phyloP scores from a whole-genome alignment of 2,888 invertebrate genomes.

The Tachystola acroxantha region DNA sequence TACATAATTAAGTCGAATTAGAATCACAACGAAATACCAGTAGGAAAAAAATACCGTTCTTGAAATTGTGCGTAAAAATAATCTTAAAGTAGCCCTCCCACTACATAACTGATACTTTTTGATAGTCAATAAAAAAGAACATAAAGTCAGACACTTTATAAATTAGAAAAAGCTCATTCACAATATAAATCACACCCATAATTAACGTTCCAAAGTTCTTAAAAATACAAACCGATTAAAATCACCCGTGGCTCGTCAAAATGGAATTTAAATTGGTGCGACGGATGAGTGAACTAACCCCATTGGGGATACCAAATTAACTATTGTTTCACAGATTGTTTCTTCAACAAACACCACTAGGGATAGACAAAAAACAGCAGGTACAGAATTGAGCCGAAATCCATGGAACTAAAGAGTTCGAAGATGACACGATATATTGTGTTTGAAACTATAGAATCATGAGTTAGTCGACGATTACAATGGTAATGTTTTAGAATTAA shows the following conservation, averaged over 20 bases:
- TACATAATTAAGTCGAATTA: too few relatives aligned
- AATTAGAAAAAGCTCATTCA: slow-evolving; percentile 26
- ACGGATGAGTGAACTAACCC: slow-evolving; percentile 35
- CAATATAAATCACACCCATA: slow-evolving; percentile 51
- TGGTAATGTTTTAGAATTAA: too few relatives aligned
- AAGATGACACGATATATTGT: not conserved
- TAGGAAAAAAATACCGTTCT: not conserved
- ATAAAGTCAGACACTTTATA: slow-evolving; percentile 17
- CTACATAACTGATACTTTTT: not conserved
- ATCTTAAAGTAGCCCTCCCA: too few relatives aligned
- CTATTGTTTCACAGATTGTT: slow-evolving; percentile 68
- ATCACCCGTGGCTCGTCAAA: slow-evolving; percentile 40
- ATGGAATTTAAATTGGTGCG: slow-evolving; percentile 59
- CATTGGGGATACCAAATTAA: slow-evolving; percentile 43
- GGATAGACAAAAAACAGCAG: slow-evolving; percentile 70
- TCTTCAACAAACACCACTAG: slow-evolving; percentile 56
- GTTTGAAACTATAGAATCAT: not conserved
- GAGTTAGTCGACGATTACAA: too few relatives aligned
- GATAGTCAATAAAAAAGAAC: slow-evolving; percentile 6
- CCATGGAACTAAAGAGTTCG: not conserved
- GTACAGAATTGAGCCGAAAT: slow-evolving; percentile 33
- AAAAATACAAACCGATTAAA: slow-evolving; percentile 35
- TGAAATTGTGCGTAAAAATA: too few relatives aligned
- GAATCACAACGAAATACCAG: too few relatives aligned
- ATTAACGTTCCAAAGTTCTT: slow-evolving; percentile 35